Base-by-base conservation (phyloP, 2,113 vertebrate species). In the Labrus mixtus region DNA sequence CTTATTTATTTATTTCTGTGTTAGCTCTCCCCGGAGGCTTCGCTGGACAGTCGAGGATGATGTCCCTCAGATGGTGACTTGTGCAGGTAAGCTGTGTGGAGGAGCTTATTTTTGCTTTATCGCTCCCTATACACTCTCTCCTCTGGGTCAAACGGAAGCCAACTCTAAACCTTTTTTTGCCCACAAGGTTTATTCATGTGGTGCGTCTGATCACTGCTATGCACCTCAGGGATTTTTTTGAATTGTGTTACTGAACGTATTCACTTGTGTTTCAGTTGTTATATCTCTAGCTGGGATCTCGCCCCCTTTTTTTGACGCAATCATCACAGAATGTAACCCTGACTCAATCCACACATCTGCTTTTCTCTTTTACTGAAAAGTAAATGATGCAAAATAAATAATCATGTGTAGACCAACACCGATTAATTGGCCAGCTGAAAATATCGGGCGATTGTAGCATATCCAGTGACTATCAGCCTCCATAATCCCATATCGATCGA, bases 21-120 rank as follows among this genome's bases (percentile, higher is more conserved):
- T 16, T 53, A 36, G 23, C 4, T 77, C 71, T 78, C 81, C 69
- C 87, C 84, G 84, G 59, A 51, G 82, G 68, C 75, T 83, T 86
- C 86, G 85, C 76, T 64, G 80, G 68, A 58, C 71, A n/a, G n/a
- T 48, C 6, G 10, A 90, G 58, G 68, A 91, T 89, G 86, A 33
- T 51, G 16, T 70, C 45, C 61, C 64, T 58, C 79, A 73, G 63
- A 86, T 75, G 86, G 73, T 90, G 91, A 86, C 85, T 79, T 84
- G 50, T 53, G 10, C 79, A 84, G 87, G 89, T 90, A 77, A 56
- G 83, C 6, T 73, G 57, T 71, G 51, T 66, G 7, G 62, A 16
- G 55, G 54, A 56, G 51, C 22, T 33, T 29, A 10, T 50, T 20
- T 50, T 20, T 3, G 2, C 36, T 46, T 17, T 50, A 19, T 50